Evolutionary conservation across 2,113 vertebrate genomes (phyloP), one percentile per base, ranked within the genome.

Genomic region (Halichoerus grypus): DNA sequence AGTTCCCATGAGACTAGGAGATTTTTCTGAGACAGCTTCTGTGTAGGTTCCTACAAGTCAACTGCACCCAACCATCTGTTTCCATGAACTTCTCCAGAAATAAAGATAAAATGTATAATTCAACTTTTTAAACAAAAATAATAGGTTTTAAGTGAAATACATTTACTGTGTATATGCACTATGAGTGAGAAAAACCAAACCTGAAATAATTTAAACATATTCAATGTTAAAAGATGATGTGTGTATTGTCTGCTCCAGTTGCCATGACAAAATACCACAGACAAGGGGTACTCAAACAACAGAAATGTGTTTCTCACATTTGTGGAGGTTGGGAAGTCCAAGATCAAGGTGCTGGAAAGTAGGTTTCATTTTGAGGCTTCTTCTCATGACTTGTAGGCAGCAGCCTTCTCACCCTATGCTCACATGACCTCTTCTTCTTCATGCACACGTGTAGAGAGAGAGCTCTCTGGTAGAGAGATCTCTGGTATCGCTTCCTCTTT

Each of bases 41-140:
- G 5, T 6, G 2, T 9, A 24, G 33, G 49, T 57, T 89, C 33
- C 88, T 76, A 42, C 6, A 36, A 28, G 36, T 90, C 49, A 87
- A 28, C 61, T 76, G 26, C n/a, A 86, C 22, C 49, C 53, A 87
- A 82, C 10, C 22, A 86, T 42, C 55, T 87, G 46, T 61, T 79
- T 88, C 59, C 33, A n/a, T 59, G n/a, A 91, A 71, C n/a, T 90
- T 61, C 24, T 33, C 69, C 6, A 84, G 88, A 94, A 95, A 88
- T 28, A 21, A 94, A 65, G 63, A 67, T 53, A 93, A 65, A 83
- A 91, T 74, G 92, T 39, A 69, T 28, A 80, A 93, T 67, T 77
- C 31, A 67, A 53, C n/a, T 87, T 36, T 36, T 36, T 87, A 69
- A 57, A 53, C 11, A 88, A 72, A 94, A 91, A 79, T 61, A 31